Evolutionary conservation across 2,797 vertebrate genomes (phyloP), one percentile per base, ranked within the genome.

Genomic region (Bryconaethiops microstoma): DNA sequence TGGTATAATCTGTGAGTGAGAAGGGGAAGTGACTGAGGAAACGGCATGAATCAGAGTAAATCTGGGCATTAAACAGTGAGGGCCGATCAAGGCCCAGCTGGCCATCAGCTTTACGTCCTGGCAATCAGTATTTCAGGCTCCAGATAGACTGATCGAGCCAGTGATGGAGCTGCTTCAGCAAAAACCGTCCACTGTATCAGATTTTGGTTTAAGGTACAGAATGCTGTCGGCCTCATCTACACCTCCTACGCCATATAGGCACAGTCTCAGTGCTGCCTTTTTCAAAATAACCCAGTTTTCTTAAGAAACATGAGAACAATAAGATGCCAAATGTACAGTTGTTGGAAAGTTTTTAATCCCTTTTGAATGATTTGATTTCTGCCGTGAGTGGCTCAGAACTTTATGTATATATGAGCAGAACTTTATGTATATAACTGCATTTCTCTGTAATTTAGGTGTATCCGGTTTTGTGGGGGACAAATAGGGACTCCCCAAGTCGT

Each of bases 31-130:
- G 70, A 63, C 45, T 45, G 74, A 68, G 65, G 45, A 75, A 78
- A 70, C 72, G 55, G 21, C 35, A 54, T 42, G 69, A 69, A 69
- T 80, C 76, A 63, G 62, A 74, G 60, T 80, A 77, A 80, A 77
- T 64, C 74, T 80, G n/a, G 50, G 29, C 29, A 67, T 59, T 83
- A 65, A 71, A 79, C 50, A 63, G 65, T 17, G 5, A 5, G 70
- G 59, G 57, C 62, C 21, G 1, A 81, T 80, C 52, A 79, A 23
- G 19, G 12, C 65, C 77, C 69, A 64, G 74, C 64, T 75, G 70
- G 55, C 40, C 69, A 74, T 59, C 39, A 74, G 63, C 13, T 69
- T 73, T 73, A 76, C n/a, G 52, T 63, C 63, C 60, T 10, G 23
- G 52, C 14, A 54, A 62, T 54, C 23, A 13, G 40, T 13, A 72